Evolutionary conservation across 2,113 vertebrate genomes (phyloP), one percentile per base, ranked within the genome.

Genomic region (Hippoglossus stenolepis): DNA sequence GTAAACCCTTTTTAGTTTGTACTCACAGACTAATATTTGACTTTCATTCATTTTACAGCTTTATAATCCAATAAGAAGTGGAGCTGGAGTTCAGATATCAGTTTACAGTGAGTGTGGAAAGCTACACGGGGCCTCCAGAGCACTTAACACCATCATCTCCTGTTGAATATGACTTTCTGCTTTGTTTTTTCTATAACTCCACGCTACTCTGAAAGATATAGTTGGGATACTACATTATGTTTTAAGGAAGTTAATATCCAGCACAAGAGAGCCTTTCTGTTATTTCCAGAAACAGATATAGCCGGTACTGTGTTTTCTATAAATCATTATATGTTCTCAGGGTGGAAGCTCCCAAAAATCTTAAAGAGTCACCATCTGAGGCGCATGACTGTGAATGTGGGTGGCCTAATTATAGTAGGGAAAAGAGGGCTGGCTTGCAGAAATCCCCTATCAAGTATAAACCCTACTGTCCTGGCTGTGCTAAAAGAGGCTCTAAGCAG

Each of bases 371-470:
- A 83, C 68, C 71, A 77, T 87, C 70, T 73, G 66, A 82, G 58
- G 69, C 70, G 15, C 86, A 88, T 92, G 93, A 90, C 79, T 80
- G 80, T 77, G 79, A 86, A 89, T 92, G 92, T 91, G 94, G 93
- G 92, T 93, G 94, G 92, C 92, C 92, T 93, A 93, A 91, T 93
- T 93, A 93, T 80, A 76, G 87, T 35, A 72, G 72, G 64, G 73
- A 86, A 80, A 51, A 88, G 68, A 77, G 68, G 68, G 58, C 78
- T 85, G 81, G 80, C 82, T 83, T 66, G 79, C 73, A 86, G 87
- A 90, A 93, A 91, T 92, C 86, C 91, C 91, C 80, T 85, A 75
- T 89, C 85, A 82, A 80, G 82, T 75, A 64, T 83, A 85, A 87
- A 88, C 80, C 77, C 66, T 54, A 82, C 85, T 85, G 88, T 91